Evolutionary conservation across 2,113 vertebrate species (phyloP).

Genomic region (Climacteris rufus): DNA sequence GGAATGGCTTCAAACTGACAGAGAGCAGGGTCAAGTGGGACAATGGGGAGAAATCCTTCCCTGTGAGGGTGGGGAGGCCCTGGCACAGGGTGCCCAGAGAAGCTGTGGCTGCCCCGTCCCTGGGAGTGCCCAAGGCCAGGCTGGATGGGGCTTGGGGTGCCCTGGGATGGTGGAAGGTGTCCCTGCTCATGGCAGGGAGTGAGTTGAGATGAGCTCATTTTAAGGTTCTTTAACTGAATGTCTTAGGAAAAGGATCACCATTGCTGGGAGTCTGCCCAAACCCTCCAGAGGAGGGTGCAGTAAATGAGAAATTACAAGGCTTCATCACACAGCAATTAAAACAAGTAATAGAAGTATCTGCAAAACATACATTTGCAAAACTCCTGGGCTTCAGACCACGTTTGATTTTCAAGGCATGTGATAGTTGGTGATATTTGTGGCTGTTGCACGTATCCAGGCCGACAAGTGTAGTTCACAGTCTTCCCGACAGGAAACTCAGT

Average conservation of each 20-base stretch:
- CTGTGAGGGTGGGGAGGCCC: fast-evolving
- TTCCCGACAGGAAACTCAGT: conserved; percentile 41
- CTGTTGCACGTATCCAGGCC: not conserved
- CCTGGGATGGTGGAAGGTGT: fast-evolving
- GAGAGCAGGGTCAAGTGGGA: not conserved
- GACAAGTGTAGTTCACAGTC: conserved; percentile 40
- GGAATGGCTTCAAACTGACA: not conserved
- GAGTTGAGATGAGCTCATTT: not conserved
- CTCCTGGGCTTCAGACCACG: conserved; percentile 33
- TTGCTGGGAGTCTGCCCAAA: not conserved
- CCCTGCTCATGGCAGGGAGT: not conserved
- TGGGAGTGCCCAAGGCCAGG: not conserved
- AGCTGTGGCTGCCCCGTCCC: not conserved
- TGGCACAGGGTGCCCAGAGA: not conserved
- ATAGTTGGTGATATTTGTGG: not conserved
- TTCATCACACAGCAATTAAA: not conserved
- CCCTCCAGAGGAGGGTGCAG: fast-evolving
- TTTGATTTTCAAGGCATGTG: conserved; percentile 22
- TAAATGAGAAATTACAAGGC: not conserved
- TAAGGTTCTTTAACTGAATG: not conserved
- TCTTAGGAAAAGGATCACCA: not conserved
- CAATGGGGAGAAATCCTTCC: not conserved
- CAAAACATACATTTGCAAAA: conserved; percentile 43
- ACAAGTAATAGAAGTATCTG: not conserved
- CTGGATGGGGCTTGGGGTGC: fast-evolving